Evolutionary conservation across 2,113 vertebrate genomes (phyloP).

Genomic region (Oenanthe oenanthe): DNA sequence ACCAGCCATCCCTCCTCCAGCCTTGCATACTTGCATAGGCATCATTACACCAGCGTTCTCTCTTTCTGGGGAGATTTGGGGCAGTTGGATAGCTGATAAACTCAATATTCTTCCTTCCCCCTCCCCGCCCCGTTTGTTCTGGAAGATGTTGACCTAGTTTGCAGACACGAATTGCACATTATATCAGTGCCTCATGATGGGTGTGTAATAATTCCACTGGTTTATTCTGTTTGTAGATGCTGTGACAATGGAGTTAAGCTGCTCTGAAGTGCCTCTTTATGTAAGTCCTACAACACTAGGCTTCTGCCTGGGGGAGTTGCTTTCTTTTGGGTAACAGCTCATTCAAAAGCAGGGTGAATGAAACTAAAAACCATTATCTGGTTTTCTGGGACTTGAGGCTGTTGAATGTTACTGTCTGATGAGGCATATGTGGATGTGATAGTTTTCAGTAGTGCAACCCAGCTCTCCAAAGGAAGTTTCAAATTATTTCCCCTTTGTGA

Average conservation of each 20-base stretch:
- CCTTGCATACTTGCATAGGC: rapidly evolving
- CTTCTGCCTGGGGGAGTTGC: not conserved
- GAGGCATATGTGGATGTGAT: not conserved
- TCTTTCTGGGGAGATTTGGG: not conserved
- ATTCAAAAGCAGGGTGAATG: not conserved
- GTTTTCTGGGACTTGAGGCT: not conserved
- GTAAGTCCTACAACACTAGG: conserved; percentile 78
- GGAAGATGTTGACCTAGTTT: not conserved
- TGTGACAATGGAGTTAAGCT: conserved; percentile 87
- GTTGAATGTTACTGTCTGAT: not conserved
- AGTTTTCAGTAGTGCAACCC: not conserved
- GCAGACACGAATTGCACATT: not conserved
- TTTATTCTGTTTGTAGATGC: conserved; percentile 78
- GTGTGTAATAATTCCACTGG: conserved; percentile 25
- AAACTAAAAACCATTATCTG: conserved; percentile 1
- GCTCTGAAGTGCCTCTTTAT: conserved; percentile 86
- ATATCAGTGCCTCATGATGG: not conserved
- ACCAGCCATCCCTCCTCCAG: not conserved
- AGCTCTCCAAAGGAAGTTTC: not conserved
- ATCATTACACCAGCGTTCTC: not conserved
- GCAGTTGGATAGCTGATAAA: not conserved
- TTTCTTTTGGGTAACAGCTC: conserved; percentile 22
- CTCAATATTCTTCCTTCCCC: not conserved
- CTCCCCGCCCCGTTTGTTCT: not conserved
- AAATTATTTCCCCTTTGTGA: not conserved